Evolutionary conservation across 1,140 invertebrate species (phyloP).

Genomic region (Helicorthomorpha holstii): DNA sequence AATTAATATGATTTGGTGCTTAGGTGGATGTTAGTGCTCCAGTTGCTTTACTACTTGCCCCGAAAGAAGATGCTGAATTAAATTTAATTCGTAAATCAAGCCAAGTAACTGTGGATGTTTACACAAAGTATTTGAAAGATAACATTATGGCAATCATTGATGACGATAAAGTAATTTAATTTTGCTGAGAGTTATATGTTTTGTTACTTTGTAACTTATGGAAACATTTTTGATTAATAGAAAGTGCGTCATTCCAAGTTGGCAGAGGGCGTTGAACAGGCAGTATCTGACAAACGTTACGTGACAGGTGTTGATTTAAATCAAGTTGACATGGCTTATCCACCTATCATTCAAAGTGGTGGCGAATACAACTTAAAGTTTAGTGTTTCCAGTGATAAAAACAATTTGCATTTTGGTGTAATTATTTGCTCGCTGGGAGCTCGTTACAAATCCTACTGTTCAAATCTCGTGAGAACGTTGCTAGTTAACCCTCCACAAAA

Average conservation of each 20-base stretch:
- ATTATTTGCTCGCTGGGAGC: slow-evolving; percentile 90
- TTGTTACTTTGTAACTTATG: neutral
- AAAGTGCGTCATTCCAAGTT: slow-evolving; percentile 83
- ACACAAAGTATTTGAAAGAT: slow-evolving; percentile 89
- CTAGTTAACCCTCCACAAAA: slow-evolving; percentile 79
- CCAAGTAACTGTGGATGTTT: slow-evolving; percentile 82
- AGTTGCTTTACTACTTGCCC: slow-evolving; percentile 72
- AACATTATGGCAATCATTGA: slow-evolving; percentile 99
- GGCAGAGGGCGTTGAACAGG: slow-evolving; percentile 81
- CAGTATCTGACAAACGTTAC: slow-evolving; percentile 85
- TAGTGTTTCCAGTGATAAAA: slow-evolving; percentile 83
- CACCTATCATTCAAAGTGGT: slow-evolving; percentile 95
- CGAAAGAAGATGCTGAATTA: slow-evolving; percentile 89
- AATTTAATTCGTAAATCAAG: slow-evolving; percentile 87
- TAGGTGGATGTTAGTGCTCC: slow-evolving; percentile 69
- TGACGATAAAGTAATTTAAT: slow-evolving; percentile 44
- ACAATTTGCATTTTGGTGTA: slow-evolving; percentile 83
- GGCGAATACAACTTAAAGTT: slow-evolving; percentile 96
- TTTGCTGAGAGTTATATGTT: neutral
- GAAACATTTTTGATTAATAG: slow-evolving; percentile 26
- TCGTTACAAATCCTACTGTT: slow-evolving; percentile 94
- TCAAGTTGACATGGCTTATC: slow-evolving; percentile 93
- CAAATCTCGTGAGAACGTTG: slow-evolving; percentile 94
- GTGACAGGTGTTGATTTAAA: slow-evolving; percentile 64
- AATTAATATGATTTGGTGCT: slow-evolving; percentile 7